Evolutionary conservation across 2,888 invertebrate species (phyloP).

Genomic region (Aphodius granarius): DNA sequence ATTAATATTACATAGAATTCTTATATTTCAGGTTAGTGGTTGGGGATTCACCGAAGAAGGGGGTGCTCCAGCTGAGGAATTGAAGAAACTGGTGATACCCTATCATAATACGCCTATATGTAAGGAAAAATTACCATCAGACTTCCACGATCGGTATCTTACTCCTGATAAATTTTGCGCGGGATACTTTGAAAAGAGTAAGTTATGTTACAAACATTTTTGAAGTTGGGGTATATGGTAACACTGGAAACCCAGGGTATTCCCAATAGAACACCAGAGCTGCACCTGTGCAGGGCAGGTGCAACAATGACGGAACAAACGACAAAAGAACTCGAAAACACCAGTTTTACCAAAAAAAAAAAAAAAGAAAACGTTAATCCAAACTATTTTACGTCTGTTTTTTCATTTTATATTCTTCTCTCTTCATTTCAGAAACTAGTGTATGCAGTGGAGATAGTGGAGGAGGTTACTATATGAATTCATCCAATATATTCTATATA

Average conservation of each 20-base stretch:
- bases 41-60: conserved; percentile 43
- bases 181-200: conserved; percentile 31
- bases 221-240: no score
- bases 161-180: conserved; percentile 35
- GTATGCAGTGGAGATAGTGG: conserved; percentile 57
- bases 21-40: conserved; percentile 44
- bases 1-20: conserved; percentile 12
- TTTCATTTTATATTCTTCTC: not conserved
- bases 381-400: no score
- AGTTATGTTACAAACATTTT: not conserved
- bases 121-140: conserved; percentile 26
- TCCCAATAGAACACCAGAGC: no score
- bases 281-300: no score
- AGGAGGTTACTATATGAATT: conserved; percentile 52
- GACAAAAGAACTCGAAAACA: no score
- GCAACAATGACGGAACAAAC: no score
- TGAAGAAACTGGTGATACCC: conserved; percentile 32
- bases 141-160: conserved; percentile 23
- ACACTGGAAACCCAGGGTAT: no score
- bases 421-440: conserved; percentile 46
- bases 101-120: conserved; percentile 24
- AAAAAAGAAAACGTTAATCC: no score
- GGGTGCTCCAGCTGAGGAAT: conserved; percentile 36
- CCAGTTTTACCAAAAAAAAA: no score
- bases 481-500: conserved; percentile 47